A percentile compares a stretch with the other conserved stretches of the same genome.
phyloP scores from a whole-genome alignment of 2,797 vertebrate species.

The Myioborus miniatus region DNA sequence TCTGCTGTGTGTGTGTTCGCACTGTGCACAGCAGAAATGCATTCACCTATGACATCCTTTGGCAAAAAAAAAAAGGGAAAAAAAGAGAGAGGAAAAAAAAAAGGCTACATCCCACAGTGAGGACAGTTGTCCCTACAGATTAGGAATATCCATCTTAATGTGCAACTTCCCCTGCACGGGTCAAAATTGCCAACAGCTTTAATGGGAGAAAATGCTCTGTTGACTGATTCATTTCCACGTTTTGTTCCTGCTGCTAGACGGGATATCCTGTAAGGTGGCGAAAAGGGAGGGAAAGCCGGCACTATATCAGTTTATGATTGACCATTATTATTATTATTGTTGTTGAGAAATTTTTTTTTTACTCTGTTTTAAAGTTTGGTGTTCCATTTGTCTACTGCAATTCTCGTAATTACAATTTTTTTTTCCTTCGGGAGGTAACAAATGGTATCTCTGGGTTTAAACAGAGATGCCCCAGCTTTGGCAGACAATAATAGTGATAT shows the following conservation, averaged over 20 bases:
- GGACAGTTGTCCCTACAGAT: slow-evolving; percentile 68
- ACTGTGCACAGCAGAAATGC: slow-evolving; percentile 52
- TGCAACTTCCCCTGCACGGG: slow-evolving; percentile 77
- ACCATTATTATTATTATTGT: slow-evolving; percentile 69
- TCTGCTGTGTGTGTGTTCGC: slow-evolving; percentile 33
- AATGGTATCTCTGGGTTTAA: slow-evolving; percentile 10
- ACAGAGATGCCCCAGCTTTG: slow-evolving; percentile 10
- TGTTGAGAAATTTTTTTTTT: slow-evolving; percentile 32
- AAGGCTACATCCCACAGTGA: slow-evolving; percentile 42
- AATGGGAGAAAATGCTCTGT: slow-evolving; percentile 81
- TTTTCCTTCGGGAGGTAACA: neutral
- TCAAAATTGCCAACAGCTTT: slow-evolving; percentile 77
- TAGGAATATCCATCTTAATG: slow-evolving; percentile 77
- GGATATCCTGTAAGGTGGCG: slow-evolving; percentile 82
- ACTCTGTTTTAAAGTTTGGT: slow-evolving; percentile 45
- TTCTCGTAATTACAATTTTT: slow-evolving; percentile 31
- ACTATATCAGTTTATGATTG: slow-evolving; percentile 75
- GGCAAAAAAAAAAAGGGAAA: neutral
- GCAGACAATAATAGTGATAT: slow-evolving; percentile 46
- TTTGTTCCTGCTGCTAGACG: slow-evolving; percentile 83
- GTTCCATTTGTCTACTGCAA: slow-evolving; percentile 48
- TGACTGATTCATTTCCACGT: slow-evolving; percentile 85
- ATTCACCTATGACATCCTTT: slow-evolving; percentile 72
- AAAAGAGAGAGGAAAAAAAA: neutral
- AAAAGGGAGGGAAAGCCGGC: slow-evolving; percentile 74